These are phyloP conservation scores for Norana najaformis DNA, from an alignment of 2,888 invertebrate genomes.

Conservation along the genomic window DNA sequence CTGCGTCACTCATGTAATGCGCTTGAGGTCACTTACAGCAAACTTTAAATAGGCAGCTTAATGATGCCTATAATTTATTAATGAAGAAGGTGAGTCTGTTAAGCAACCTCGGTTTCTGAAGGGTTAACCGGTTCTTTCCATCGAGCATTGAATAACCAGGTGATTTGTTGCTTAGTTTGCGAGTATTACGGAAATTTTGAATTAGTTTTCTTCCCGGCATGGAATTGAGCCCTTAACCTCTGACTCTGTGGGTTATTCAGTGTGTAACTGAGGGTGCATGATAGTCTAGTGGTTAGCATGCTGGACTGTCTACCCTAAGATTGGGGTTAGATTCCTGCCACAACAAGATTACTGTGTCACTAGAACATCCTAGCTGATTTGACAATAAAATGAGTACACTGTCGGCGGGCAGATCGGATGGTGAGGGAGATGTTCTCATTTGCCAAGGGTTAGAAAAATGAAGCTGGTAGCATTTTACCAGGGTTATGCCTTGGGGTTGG, in stretches of 20 bases:
- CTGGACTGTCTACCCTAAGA: too few species aligned
- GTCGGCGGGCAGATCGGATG: too few species aligned
- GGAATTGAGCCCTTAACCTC: background rate
- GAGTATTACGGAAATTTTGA: background rate
- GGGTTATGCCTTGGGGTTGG: too few species aligned
- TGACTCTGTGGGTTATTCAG: too few species aligned
- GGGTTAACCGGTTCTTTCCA: background rate
- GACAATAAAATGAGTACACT: background rate
- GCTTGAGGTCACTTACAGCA: background rate
- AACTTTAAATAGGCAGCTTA: background rate
- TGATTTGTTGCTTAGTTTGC: background rate
- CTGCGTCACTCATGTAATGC: background rate
- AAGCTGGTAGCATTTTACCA: background rate
- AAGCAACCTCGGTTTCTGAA: background rate
- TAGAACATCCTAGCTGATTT: too few species aligned
- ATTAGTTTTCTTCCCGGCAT: background rate
- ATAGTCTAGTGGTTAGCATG: too few species aligned
- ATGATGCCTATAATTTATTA: background rate
- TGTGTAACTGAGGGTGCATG: too few species aligned
- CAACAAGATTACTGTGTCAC: background rate
- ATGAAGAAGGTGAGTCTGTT: background rate
- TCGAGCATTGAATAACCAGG: background rate
- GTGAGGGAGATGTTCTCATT: background rate
- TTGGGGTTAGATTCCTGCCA: too few species aligned
- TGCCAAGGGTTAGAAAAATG: background rate